Evolutionary conservation across 2,888 invertebrate genomes (phyloP).

Genomic region (Euspilapteryx auroguttella): DNA sequence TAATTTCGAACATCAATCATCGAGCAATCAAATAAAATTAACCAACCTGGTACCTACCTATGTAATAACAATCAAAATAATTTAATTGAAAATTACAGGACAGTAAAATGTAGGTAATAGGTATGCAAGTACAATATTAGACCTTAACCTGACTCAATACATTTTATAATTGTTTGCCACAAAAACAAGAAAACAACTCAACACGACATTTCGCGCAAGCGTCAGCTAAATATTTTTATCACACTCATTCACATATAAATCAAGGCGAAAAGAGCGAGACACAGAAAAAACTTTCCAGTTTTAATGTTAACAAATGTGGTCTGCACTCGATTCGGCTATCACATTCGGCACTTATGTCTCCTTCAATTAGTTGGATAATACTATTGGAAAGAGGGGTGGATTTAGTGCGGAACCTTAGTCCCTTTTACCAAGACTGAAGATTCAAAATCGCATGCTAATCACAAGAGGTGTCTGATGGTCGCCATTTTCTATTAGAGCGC

Average conservation of each 20-base stretch:
- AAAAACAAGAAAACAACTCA: constrained; percentile 13
- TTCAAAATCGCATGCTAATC: too few relatives aligned
- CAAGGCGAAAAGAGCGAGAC: not conserved
- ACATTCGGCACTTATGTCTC: constrained; percentile 3
- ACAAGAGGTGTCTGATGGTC: too few relatives aligned
- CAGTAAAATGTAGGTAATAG: too few relatives aligned
- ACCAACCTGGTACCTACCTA: too few relatives aligned
- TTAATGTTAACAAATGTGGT: constrained; percentile 3
- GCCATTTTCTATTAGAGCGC: constrained; percentile 54
- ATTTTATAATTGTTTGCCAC: not conserved
- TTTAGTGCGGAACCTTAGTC: too few relatives aligned
- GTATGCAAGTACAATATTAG: too few relatives aligned
- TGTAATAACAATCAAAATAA: too few relatives aligned
- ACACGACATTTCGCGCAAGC: constrained; percentile 19
- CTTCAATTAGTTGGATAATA: constrained; percentile 5
- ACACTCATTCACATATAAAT: not conserved
- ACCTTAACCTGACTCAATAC: too few relatives aligned
- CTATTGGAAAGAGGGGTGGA: not conserved
- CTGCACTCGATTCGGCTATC: constrained; percentile 3
- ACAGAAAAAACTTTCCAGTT: not conserved
- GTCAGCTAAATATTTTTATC: constrained; percentile 14
- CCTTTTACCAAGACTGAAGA: too few relatives aligned
- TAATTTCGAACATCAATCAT: too few relatives aligned
- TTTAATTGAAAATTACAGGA: too few relatives aligned
- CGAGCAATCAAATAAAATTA: too few relatives aligned